phyloP scores from a whole-genome alignment of 23 tunicate genomes.

The Ascidia mentula region DNA sequence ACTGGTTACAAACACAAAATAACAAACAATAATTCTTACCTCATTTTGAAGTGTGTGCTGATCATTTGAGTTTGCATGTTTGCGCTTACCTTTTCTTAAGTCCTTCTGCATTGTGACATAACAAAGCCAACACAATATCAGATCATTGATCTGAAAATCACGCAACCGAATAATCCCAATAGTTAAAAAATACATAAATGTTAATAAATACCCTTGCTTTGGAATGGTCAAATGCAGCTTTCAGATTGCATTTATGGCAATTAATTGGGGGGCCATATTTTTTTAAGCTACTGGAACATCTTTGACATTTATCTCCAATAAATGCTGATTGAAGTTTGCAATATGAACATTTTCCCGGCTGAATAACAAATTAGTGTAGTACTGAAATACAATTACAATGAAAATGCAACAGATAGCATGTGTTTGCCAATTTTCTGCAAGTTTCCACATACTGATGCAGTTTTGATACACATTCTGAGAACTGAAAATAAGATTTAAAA shows the following conservation, averaged over 20 bases:
- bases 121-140: conserved; percentile 65
- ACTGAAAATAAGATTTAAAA: not conserved
- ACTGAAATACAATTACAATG: no score
- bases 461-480: not conserved
- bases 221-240: conserved; percentile 70
- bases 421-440: not conserved
- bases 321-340: conserved; percentile 85
- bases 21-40: no score
- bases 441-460: not conserved
- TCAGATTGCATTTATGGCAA: conserved; percentile 49
- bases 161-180: not conserved
- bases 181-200: not conserved
- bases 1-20: no score
- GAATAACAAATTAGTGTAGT: not conserved
- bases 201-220: conserved; percentile 55
- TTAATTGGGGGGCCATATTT: conserved; percentile 62
- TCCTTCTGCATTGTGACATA: conserved; percentile 37
- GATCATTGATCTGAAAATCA: conserved; percentile 33
- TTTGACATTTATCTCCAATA: conserved; percentile 80
- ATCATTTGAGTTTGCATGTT: not conserved
- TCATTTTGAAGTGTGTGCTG: not conserved
- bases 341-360: conserved; percentile 57
- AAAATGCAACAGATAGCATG: no score
- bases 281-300: conserved; percentile 65
- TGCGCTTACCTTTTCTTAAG: conserved; percentile 29